Evolutionary conservation across 1,140 invertebrate species (phyloP), one percentile per base, ranked within the genome.

Genomic region (Pseudomyrmex concolor): DNA sequence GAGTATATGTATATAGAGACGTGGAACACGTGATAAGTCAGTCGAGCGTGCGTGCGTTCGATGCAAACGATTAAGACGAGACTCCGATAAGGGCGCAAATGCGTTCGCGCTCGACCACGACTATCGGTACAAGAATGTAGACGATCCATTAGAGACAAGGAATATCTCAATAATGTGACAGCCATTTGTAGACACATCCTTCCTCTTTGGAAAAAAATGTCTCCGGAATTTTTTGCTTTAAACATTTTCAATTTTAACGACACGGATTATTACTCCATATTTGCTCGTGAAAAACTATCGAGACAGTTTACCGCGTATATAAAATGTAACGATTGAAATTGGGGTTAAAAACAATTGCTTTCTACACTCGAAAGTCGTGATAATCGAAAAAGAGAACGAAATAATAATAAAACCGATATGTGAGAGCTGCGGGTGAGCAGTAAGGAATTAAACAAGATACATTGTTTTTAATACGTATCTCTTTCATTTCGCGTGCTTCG

Each of bases 41-140:
- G 19, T 59, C 63, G 54, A 48, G 63, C 15, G 43, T 78, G 48
- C 34, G 74, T 57, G 19, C 17, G 43, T 22, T 34, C 80, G 70
- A 78, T 66, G 60, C 73, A 12, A 81, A 57, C 76, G 74, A 85
- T 85, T 68, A 57, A 71, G 85, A 88, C 48, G 51, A 25, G 66
- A 34, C 34, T 85, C 25, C 70, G 10, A 68, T 34, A 88, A 78
- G 74, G 80, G 63, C 59, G 64, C 54, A 76, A 88, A 86, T 59
- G 86, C 17, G 48, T 54, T 43, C 68, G 71, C 80, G 68, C 50
- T 19, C 55, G 45, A 45, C 71, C 82, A 50, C 60, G 51, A 82
- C 63, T 87, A 88, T 90, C 86, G 15, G 63, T 7, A 34, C 57
- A 88, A 90, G 89, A 90, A 90, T 90, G 89, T 73, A 72, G 89